These are phyloP conservation scores for Aythya baeri DNA, from an alignment of 2,113 vertebrate genomes.

Conservation along the genomic window DNA sequence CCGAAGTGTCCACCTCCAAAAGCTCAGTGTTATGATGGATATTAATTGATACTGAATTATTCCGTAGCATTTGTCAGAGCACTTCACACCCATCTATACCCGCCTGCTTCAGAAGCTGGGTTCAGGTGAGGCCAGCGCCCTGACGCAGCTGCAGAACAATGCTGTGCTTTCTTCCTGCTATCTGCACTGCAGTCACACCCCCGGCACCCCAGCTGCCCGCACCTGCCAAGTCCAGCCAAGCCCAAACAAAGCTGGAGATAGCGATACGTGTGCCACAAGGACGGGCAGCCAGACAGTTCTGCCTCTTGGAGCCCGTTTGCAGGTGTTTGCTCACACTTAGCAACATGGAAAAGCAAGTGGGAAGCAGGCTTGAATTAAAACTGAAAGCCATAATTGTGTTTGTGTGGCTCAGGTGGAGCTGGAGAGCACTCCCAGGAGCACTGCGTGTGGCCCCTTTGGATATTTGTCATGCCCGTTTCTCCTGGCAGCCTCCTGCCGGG, in stretches of 20 bases:
- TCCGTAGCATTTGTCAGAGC: neutral
- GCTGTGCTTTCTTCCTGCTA: neutral
- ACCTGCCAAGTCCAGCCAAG: neutral
- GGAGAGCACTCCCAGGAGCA: neutral
- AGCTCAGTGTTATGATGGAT: neutral
- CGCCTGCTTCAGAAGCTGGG: accelerated
- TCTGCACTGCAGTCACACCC: neutral
- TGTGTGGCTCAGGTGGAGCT: neutral
- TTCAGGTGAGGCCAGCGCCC: slow-evolving; percentile 2
- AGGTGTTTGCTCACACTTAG: neutral
- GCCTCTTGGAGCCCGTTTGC: neutral
- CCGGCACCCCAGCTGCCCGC: neutral
- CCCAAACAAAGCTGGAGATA: slow-evolving; percentile 21
- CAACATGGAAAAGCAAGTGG: neutral
- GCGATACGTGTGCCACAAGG: accelerated
- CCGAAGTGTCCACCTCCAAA: neutral
- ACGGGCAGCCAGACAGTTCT: neutral
- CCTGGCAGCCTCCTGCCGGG: neutral
- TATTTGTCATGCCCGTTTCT: neutral
- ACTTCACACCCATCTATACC: neutral
- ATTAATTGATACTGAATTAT: neutral
- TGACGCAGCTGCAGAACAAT: neutral
- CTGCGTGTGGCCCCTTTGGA: neutral
- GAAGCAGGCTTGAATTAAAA: neutral
- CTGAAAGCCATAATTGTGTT: neutral